phyloP scores from a whole-genome alignment of 2,888 invertebrate genomes.

The Noctuana brunneofusca region DNA sequence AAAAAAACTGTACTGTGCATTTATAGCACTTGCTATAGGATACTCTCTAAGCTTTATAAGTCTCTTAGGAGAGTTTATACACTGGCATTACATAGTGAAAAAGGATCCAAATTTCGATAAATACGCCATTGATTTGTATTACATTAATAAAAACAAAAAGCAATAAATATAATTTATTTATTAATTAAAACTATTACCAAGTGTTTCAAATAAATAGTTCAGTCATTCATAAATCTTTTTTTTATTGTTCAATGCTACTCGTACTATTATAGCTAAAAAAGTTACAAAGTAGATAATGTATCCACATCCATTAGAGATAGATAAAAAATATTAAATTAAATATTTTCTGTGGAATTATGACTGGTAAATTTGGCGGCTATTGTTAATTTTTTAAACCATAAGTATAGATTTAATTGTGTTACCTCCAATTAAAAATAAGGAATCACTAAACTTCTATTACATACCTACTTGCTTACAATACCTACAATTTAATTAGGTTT shows the following conservation, averaged over 20 bases:
- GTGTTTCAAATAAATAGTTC: slow-evolving; percentile 53
- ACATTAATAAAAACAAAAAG: slow-evolving; percentile 70
- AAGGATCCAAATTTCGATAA: slow-evolving; percentile 88
- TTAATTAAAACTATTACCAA: slow-evolving; percentile 41
- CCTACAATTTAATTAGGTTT: too few species aligned
- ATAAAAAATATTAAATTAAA: too few species aligned
- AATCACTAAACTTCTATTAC: too few species aligned
- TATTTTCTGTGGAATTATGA: too few species aligned
- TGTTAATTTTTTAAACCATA: too few species aligned
- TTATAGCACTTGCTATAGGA: slow-evolving; percentile 88
- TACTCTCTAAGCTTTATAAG: slow-evolving; percentile 83
- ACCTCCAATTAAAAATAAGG: too few species aligned
- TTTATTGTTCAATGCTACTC: background rate
- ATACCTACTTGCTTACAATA: too few species aligned
- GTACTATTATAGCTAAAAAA: background rate
- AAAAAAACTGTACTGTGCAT: slow-evolving; percentile 89
- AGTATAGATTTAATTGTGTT: too few species aligned
- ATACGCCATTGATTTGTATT: slow-evolving; percentile 83
- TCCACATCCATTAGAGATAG: too few species aligned
- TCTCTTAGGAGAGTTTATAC: slow-evolving; percentile 84
- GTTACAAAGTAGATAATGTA: too few species aligned
- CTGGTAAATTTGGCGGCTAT: too few species aligned
- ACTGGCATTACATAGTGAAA: slow-evolving; percentile 86
- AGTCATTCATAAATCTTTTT: slow-evolving; percentile 37
- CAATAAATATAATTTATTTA: slow-evolving; percentile 44